Base-by-base conservation (phyloP, 1,140 invertebrate genomes). In the Dolichoris vasculosae region DNA sequence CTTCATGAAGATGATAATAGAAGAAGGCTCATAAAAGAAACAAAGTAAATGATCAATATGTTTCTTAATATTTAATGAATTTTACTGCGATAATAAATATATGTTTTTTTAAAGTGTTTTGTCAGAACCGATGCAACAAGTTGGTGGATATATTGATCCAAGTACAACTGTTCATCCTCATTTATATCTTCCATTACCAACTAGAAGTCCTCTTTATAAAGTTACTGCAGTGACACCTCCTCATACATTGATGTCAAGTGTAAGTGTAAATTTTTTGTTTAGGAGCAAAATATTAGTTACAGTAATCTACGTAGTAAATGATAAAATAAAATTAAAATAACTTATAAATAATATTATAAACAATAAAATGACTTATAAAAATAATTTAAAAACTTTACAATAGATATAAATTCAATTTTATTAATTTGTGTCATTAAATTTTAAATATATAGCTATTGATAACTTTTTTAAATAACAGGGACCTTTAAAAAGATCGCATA, bases 1-100 rank as follows among this genome's bases (percentile, higher is more conserved):
- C 92, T 98, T 0, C 97, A 98, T 93, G 98, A 99, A 92, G 98
- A 98, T 94, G 97, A 98, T 90, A 97, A 96, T 84, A 95, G 97
- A 83, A 96, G 97, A 89, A 94, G 96, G 87, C 94, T 96, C 83
- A 95, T 96, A 86, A 97, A 97, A 91, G 97, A 97, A 93, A 94
- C 94, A 40, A 95, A 94, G 95, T 86, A 77, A 30, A 80, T 35
- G 32, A 38, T 67, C 46, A 82, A 87, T 79, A 83, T 32, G 69
- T 71, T n/a, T 64, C 8, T 77, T 80, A 75, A 55, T 43, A 69
- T 38, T 63, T 46, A 35, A 59, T 55, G 43, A 59, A 78, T 32
- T 85, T 85, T 82, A 63, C 30, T 38, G 43, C 4, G 9, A 7
- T 46, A 30, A 30, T n/a, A n/a, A 83, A 67, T 64, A n/a, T n/a